Evolutionary conservation across 2,888 invertebrate genomes (phyloP), one percentile per base, ranked within the genome.

Genomic region (Kuschelorhynchus macadamiae): DNA sequence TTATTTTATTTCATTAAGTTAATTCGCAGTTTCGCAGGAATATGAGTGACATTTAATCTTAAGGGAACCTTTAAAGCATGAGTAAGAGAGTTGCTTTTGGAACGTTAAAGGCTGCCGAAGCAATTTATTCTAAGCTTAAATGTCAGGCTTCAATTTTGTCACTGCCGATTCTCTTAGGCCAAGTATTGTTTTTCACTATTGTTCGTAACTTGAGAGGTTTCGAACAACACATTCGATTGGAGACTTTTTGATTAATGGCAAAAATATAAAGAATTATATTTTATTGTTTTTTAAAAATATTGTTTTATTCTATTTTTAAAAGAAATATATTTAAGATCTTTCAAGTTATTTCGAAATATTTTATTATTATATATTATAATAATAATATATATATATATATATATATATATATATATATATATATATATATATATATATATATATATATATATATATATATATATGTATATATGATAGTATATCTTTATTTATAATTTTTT

Each of bases 11-110:
- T 5, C 25, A 25, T 7, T 5, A 25, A 7, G 25, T 7, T 3
- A 25, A 25, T 56, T 42, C 32, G 44, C 46, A 30, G 42, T 56
- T 56, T 42, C 56, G 44, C 42, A 44, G 14, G 25, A 44, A 32
- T 56, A 56, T 30, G 44, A 18, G 44, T 66, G 66, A 66, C 66
- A 66, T 66, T 66, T 66, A 66, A 66, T 66, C 66, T 66, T 33
- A 52, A 66, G 59, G 55, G 66, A 53, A 66, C 66, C 66, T 66
- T 66, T 66, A 66, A 60, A 66, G 52, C 66, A 60, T 66, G 66
- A 66, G 55, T 66, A 66, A 66, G 46, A 59, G 60, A 52, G 53
- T 50, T 55, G 60, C 59, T 66, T 66, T 59, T 50, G 66, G 60
- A 50, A 66, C 66, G 60, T 66, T 66, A 59, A 66, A 47, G 61